Base-by-base conservation (phyloP, 2,888 invertebrate genomes). In the Scelioninae gen. 1 region DNA sequence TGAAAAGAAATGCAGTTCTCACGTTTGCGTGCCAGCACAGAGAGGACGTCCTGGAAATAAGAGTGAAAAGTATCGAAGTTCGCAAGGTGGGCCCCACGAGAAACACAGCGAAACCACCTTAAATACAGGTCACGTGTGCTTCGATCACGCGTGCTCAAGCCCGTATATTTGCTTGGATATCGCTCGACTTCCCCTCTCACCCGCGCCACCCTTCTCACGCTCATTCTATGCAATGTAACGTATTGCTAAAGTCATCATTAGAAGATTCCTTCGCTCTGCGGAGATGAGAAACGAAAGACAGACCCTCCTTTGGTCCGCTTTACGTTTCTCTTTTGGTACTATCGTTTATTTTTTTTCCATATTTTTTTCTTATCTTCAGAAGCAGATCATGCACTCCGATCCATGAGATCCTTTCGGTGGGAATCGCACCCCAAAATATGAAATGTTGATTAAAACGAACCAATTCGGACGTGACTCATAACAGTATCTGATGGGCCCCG, bases 111-210 rank as follows among this genome's bases (percentile, higher is more conserved):
- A 87, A 88, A 87, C 85, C 84, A 88, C 87, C 89, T 90, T 91
- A 91, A 91, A 91, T 87, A 91, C 90, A 91, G 91, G 91, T 90
- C 91, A 90, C 90, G 90, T 81, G 84, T 84, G 55, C 72, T 83
- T 80, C 72, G 85, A 85, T 86, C 86, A 83, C 89, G 89, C 88
- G 86, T 87, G 87, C 78, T 85, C 74, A 84, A 79, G 78, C 84
- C 77, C 78, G 66, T 80, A 84, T 84, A 81, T 88, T 88, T 87
- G 85, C 84, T 86, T 86, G 86, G 66, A 75, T 76, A 84, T 85
- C 84, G 85, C 47, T 69, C 47, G 82, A 29, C 74, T 56, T 56
- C 68, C n/a, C 69, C 49, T 65, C 63, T 58, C 83, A 43, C 71
- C 69, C 55, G 40, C 80, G 66, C 74, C 74, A 56, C 79, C 69